Evolutionary conservation across 2,113 vertebrate species (phyloP).

Genomic region (Origma solitaria): DNA sequence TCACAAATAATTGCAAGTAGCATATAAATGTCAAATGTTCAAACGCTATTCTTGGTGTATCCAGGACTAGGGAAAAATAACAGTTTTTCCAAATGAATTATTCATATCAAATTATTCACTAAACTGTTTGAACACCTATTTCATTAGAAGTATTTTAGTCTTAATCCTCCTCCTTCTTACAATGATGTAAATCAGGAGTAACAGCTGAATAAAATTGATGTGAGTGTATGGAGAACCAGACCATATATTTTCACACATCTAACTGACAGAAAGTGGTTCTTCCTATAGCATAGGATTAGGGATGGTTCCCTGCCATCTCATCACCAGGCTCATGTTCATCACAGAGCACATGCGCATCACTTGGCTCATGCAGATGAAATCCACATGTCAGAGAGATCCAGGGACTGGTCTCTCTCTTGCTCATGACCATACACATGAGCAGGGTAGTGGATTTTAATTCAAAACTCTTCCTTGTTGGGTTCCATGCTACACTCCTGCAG

Average conservation of each 20-base stretch:
- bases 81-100: neutral
- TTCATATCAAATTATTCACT: neutral
- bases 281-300: neutral
- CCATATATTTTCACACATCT: neutral
- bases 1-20: conserved; percentile 12
- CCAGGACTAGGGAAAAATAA: neutral
- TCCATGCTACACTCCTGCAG: conserved; percentile 13
- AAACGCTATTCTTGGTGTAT: neutral
- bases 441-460: conserved; percentile 37
- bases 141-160: neutral
- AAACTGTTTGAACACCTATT: neutral
- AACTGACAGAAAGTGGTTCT: neutral
- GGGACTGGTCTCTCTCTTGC: conserved; percentile 4
- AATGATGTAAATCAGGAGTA: neutral
- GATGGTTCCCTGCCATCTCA: neutral
- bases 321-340: neutral
- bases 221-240: neutral
- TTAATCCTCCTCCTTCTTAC: neutral
- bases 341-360: neutral
- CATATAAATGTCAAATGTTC: neutral
- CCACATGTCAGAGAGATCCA: neutral
- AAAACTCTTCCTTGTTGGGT: neutral
- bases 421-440: conserved; percentile 25
- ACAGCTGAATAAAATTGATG: neutral
- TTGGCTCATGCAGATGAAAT: conserved; percentile 30